A percentile compares a stretch with the other conserved stretches of the same genome.
These are phyloP conservation scores for Venusia cambrica DNA, from an alignment of 2,888 invertebrate genomes.

Conservation along the genomic window DNA sequence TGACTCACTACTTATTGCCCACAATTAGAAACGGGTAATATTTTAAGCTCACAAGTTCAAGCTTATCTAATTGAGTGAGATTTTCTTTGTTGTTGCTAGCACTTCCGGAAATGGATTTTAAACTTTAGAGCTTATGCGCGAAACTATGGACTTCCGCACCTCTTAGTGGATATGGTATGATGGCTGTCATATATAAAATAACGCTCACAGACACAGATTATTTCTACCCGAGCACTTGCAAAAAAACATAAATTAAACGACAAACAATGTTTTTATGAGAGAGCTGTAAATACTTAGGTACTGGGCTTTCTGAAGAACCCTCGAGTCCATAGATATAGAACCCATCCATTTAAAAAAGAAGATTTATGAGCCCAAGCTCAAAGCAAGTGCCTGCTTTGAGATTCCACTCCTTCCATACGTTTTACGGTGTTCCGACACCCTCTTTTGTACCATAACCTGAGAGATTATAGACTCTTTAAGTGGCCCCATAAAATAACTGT, in stretches of 20 bases:
- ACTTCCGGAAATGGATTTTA: slow-evolving; percentile 24
- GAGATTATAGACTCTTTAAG: slow-evolving; percentile 76
- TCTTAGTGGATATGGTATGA: too few relatives aligned
- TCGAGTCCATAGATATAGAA: slow-evolving; percentile 34
- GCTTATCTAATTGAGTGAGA: slow-evolving; percentile 30
- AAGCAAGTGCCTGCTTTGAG: slow-evolving; percentile 59
- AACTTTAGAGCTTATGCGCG: too few relatives aligned
- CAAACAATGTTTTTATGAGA: too few relatives aligned
- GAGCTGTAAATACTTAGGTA: too few relatives aligned
- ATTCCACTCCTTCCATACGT: slow-evolving; percentile 60
- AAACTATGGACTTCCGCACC: too few relatives aligned
- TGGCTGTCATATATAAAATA: too few relatives aligned
- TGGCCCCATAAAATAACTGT: slow-evolving; percentile 73
- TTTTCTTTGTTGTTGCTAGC: slow-evolving; percentile 25
- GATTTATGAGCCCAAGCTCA: slow-evolving; percentile 59
- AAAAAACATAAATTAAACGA: too few relatives aligned
- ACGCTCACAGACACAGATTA: too few relatives aligned
- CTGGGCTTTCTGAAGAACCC: slow-evolving; percentile 34
- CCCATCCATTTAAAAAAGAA: slow-evolving; percentile 44
- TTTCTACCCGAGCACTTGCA: too few relatives aligned
- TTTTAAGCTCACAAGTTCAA: slow-evolving; percentile 34
- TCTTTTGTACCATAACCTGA: slow-evolving; percentile 67
- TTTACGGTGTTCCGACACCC: slow-evolving; percentile 67
- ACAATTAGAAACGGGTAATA: slow-evolving; percentile 51
- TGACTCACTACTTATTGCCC: slow-evolving; percentile 59